A percentile compares a stretch with the other conserved stretches of the same genome.
Evolutionary conservation across 2,113 vertebrate species (phyloP).

Genomic region (Pterophyllum scalare): DNA sequence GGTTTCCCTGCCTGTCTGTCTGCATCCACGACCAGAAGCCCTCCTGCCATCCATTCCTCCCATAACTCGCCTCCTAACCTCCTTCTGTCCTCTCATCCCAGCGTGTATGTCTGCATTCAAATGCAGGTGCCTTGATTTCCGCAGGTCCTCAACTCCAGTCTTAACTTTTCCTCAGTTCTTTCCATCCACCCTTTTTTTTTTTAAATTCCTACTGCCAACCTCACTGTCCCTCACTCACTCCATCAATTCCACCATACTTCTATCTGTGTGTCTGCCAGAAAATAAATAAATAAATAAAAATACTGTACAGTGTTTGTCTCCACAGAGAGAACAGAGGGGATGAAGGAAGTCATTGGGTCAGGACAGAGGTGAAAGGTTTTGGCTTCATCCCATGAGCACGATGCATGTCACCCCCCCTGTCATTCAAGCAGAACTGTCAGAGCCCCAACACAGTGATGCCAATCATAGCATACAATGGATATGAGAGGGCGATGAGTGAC

Average conservation of each 20-base stretch:
- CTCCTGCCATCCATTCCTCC: conserved; percentile 69
- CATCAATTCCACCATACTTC: conserved; percentile 22
- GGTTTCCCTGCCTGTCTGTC: conserved; percentile 86
- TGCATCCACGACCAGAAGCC: conserved; percentile 75
- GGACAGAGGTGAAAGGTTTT: conserved; percentile 57
- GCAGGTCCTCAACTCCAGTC: neutral
- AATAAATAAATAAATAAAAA: neutral
- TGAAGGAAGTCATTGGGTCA: conserved; percentile 62
- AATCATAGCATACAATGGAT: neutral
- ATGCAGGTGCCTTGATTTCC: conserved; percentile 26
- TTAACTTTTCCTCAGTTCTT: neutral
- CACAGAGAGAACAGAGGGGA: conserved; percentile 44
- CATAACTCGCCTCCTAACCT: conserved; percentile 14
- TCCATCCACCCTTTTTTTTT: neutral
- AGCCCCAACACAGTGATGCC: conserved; percentile 24
- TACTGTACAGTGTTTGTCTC: conserved; percentile 36
- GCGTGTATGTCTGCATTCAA: conserved; percentile 16
- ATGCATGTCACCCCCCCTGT: conserved; percentile 62
- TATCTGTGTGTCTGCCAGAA: conserved; percentile 53
- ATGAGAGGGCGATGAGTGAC: neutral
- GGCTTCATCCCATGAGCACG: conserved; percentile 60
- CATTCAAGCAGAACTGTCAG: conserved; percentile 57
- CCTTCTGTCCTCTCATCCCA: conserved; percentile 8
- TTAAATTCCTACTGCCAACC: conserved; percentile 2
- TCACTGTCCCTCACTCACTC: conserved; percentile 10